Percentiles rank a stretch among this genome's conserved stretches.
phyloP scores from a whole-genome alignment of 1,140 invertebrate species.

The Pygmarrhopalites habei region DNA sequence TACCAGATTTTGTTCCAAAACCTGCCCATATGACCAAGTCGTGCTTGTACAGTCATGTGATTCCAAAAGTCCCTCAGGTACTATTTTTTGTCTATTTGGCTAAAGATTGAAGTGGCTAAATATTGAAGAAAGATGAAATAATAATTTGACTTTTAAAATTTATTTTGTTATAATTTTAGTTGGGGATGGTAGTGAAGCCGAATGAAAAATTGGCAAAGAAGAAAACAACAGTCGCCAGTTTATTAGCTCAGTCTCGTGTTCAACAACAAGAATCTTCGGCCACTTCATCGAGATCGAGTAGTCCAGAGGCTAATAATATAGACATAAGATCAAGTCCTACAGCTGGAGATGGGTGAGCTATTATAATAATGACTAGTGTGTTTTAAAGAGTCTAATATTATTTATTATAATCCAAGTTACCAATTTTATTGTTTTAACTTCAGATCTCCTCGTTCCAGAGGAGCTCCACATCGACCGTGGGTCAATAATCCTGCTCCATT shows the following conservation, averaged over 20 bases:
- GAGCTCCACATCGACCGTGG: conserved; percentile 33
- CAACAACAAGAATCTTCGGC: conserved; percentile 4
- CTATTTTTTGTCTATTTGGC: conserved; percentile 19
- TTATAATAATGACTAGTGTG: too few relatives aligned
- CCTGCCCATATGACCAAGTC: conserved; percentile 35
- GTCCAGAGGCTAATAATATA: conserved; percentile 4
- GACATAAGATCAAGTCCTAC: conserved; percentile 9
- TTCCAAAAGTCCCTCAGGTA: conserved; percentile 28
- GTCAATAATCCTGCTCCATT: conserved; percentile 17
- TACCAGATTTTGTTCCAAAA: conserved; percentile 27
- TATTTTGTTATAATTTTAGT: conserved; percentile 18
- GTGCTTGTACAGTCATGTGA: conserved; percentile 34
- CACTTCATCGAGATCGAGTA: background rate
- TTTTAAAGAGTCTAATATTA: too few relatives aligned
- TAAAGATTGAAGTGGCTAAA: background rate
- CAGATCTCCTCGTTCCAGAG: conserved; percentile 4
- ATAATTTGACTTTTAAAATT: conserved; percentile 11
- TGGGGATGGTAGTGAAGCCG: conserved; percentile 15
- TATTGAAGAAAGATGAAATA: conserved; percentile 6
- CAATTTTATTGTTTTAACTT: too few relatives aligned
- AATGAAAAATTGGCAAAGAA: conserved; percentile 46
- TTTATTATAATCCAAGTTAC: too few relatives aligned
- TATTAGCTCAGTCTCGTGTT: conserved; percentile 66
- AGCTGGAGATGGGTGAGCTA: too few relatives aligned
- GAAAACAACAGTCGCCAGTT: conserved; percentile 81